Conservation (phyloP, 2,888 invertebrate species). For the Sinhomidia bicolor region DNA sequence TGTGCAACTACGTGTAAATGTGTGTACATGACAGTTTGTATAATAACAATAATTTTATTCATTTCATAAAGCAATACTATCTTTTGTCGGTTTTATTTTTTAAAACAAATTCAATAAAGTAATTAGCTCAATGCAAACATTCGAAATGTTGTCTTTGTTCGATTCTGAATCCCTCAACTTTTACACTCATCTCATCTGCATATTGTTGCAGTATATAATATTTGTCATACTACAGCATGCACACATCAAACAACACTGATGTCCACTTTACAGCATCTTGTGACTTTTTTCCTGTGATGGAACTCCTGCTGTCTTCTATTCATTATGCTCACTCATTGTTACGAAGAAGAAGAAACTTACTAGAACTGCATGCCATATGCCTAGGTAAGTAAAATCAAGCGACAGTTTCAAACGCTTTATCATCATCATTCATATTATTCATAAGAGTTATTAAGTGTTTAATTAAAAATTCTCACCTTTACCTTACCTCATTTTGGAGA, state of each 20-base stretch:
- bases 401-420: background rate
- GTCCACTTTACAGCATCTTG: constrained; percentile 13
- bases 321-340: constrained; percentile 21
- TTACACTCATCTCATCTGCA: background rate
- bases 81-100: constrained; percentile 29
- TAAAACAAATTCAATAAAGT: constrained; percentile 65
- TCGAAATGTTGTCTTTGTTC: constrained; percentile 7
- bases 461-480: constrained; percentile 73
- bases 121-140: constrained; percentile 70
- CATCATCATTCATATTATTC: constrained; percentile 9
- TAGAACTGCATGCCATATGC: background rate
- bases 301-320: constrained; percentile 47
- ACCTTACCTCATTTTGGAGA: constrained; percentile 57
- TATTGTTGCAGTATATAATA: background rate
- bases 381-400: background rate
- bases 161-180: background rate
- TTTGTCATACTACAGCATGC: background rate
- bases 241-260: background rate
- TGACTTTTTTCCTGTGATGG: background rate
- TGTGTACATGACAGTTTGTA: background rate
- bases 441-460: background rate
- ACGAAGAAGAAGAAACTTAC: background rate
- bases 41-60: constrained; percentile 5
- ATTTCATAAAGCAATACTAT: constrained; percentile 8
- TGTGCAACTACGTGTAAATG: constrained; percentile 9